Evolutionary conservation across 2,113 vertebrate genomes (phyloP).

Genomic region (Furnarius figulus): DNA sequence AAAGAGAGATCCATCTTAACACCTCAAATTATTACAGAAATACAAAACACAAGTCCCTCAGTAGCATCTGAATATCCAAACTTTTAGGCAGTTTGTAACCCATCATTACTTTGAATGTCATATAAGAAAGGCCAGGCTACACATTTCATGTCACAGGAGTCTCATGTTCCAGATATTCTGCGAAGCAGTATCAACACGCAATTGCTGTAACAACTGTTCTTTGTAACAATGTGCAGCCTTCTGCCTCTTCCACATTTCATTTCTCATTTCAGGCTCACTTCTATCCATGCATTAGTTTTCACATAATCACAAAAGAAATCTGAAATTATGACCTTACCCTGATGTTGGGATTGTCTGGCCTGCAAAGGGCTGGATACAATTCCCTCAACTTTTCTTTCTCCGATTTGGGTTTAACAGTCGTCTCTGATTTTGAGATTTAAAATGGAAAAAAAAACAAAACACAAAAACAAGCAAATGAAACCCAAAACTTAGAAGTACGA

Average conservation of each 20-base stretch:
- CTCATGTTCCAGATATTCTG: not conserved
- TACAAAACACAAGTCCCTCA: rapidly evolving
- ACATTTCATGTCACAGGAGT: not conserved
- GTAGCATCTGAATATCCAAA: rapidly evolving
- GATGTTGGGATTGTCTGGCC: constrained; percentile 83
- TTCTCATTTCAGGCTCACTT: not conserved
- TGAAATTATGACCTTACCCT: constrained; percentile 73
- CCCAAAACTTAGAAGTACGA: not conserved
- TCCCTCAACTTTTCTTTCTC: constrained; percentile 92
- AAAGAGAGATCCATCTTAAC: not conserved
- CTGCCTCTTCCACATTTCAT: rapidly evolving
- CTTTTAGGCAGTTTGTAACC: not conserved
- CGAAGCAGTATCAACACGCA: rapidly evolving
- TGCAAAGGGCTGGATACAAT: constrained; percentile 91
- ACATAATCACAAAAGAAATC: not conserved
- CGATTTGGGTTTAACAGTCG: constrained; percentile 77
- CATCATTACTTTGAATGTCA: rapidly evolving
- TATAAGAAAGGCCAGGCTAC: not conserved
- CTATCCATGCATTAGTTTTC: not conserved
- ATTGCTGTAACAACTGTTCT: rapidly evolving
- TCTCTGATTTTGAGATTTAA: constrained; percentile 59
- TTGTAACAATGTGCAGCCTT: not conserved
- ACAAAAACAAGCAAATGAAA: not conserved
- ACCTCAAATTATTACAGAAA: not conserved
- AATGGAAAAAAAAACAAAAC: not conserved